A percentile compares a stretch with the other conserved stretches of the same genome.
Conservation (phyloP, 2,888 invertebrate genomes). For the Acrocyrtus sp. region DNA sequence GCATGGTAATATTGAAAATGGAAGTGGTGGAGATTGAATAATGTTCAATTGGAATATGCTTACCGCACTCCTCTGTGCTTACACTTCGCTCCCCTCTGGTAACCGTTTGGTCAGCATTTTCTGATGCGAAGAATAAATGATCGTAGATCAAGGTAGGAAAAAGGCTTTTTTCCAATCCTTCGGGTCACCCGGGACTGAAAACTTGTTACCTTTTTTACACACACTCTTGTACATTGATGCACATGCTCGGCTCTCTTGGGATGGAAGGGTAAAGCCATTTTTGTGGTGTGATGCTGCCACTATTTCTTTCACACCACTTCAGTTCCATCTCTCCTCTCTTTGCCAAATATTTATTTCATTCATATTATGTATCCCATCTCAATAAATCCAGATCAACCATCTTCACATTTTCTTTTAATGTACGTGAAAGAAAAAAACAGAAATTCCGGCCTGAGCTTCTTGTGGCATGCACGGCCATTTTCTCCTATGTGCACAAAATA, state of each 20-base stretch:
- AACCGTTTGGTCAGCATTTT: slow-evolving; percentile 58
- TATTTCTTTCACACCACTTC: slow-evolving; percentile 27
- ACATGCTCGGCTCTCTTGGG: slow-evolving; percentile 50
- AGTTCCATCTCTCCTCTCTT: slow-evolving; percentile 31
- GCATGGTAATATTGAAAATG: slow-evolving; percentile 33
- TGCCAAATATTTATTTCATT: slow-evolving; percentile 62
- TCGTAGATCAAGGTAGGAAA: slow-evolving; percentile 62
- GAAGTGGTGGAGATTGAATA: slow-evolving; percentile 44
- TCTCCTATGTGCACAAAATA: too few relatives aligned
- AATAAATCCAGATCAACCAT: slow-evolving; percentile 60
- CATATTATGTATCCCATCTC: slow-evolving; percentile 60
- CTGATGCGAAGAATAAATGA: slow-evolving; percentile 52
- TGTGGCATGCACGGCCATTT: too few relatives aligned
- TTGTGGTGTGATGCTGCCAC: slow-evolving; percentile 28
- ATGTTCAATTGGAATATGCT: slow-evolving; percentile 16
- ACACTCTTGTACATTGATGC: slow-evolving; percentile 41
- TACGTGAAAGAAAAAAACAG: slow-evolving; percentile 20
- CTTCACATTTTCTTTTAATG: slow-evolving; percentile 47
- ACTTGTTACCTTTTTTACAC: slow-evolving; percentile 57
- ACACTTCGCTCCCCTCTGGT: slow-evolving; percentile 7
- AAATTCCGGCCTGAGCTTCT: too few relatives aligned
- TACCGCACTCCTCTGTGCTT: background rate
- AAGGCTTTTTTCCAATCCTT: slow-evolving; percentile 56
- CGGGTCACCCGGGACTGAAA: slow-evolving; percentile 61
- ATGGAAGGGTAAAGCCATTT: slow-evolving; percentile 57